Evolutionary conservation across 2,113 vertebrate species (phyloP).

Genomic region (Blennius ocellaris): DNA sequence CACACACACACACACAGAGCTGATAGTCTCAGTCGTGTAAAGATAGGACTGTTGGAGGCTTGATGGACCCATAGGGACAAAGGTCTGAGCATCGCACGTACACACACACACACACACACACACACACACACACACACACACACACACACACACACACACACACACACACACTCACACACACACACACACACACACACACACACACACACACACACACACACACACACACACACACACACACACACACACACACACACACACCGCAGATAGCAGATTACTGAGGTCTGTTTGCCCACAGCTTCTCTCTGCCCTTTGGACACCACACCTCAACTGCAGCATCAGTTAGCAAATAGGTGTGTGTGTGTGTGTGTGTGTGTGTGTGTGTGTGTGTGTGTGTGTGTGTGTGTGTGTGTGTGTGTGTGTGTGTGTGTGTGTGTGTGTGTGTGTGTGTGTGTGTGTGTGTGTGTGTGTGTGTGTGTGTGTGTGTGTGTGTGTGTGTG

Average conservation of each 20-base stretch:
- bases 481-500: too few relatives aligned
- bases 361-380: slow-evolving; percentile 30
- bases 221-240: too few relatives aligned
- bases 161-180: too few relatives aligned
- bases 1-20: slow-evolving; percentile 21
- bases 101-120: slow-evolving; percentile 32
- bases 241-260: slow-evolving; percentile 7
- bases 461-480: too few relatives aligned
- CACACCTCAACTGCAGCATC: slow-evolving; percentile 75
- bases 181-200: slow-evolving; percentile 23
- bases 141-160: slow-evolving; percentile 7
- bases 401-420: too few relatives aligned
- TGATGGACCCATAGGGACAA: slow-evolving; percentile 47
- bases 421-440: too few relatives aligned
- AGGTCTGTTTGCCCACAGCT: slow-evolving; percentile 73
- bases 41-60: slow-evolving; percentile 52
- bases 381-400: too few relatives aligned
- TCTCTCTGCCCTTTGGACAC: slow-evolving; percentile 81
- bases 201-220: slow-evolving; percentile 31
- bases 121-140: neutral
- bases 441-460: too few relatives aligned
- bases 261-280: slow-evolving; percentile 68
- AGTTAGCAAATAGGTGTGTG: slow-evolving; percentile 60
- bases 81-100: slow-evolving; percentile 51
- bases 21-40: slow-evolving; percentile 57